Base-by-base conservation (phyloP, 2,113 vertebrate genomes). In the Anas platyrhynchos region DNA sequence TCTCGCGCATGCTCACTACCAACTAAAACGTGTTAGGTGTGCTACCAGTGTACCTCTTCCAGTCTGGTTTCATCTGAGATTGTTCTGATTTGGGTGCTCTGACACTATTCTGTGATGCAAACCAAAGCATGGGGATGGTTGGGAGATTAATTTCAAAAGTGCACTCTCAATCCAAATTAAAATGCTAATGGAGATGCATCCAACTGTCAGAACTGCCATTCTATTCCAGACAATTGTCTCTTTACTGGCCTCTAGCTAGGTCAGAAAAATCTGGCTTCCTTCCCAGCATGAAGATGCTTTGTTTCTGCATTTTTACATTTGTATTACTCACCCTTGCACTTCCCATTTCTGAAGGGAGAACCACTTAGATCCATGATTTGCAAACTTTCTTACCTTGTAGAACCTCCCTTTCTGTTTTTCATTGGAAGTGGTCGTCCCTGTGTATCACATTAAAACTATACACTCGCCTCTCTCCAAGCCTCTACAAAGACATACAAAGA, bases 211-310 rank as follows among this genome's bases (percentile, higher is more conserved):
- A 62, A 62, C 48, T 38, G 46, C 26, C 13, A 13, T 36, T 67
- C 85, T 65, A 41, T 87, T 44, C 32, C 54, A 73, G 29, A 13
- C 34, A 85, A 83, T 72, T 78, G 20, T 29, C 22, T 34, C 41
- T 83, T 46, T 46, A 83, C 59, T 2, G 18, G 5, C 81, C 38
- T 68, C 89, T 43, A 68, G 43, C 13, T 56, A 44, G 26, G 34
- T 94, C 36, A 89, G 56, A 83, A 86, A 92, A 90, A 90, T 32
- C 25, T 75, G 72, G 61, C 55, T 83, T 86, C 29, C 41, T 81
- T 92, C 61, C 36, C 43, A 91, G 25, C 7, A 71, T 2, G 13
- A 71, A 78, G n/a, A 16, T 46, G 27, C 59, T 86, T 54, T 80
- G 32, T 68, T 95, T 95, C 55, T 68, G 46, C 22, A 73, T 81